Percentiles rank a stretch among this genome's conserved stretches.
phyloP scores from a whole-genome alignment of 2,888 invertebrate genomes.

The Horisme vitalbata region DNA sequence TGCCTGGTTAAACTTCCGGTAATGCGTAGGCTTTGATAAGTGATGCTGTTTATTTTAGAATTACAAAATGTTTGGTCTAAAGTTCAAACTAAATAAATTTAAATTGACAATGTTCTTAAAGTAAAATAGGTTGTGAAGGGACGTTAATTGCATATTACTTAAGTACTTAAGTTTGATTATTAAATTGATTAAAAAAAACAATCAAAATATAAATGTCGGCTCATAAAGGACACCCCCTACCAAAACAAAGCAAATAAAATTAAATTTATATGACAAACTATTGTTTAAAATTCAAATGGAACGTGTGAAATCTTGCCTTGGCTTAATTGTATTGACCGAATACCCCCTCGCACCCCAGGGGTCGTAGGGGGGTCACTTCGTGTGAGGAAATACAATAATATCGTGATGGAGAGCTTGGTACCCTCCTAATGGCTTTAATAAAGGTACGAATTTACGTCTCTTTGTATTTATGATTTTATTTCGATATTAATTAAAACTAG shows the following conservation, averaged over 20 bases:
- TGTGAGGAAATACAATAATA: constrained; percentile 70
- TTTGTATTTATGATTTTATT: constrained; percentile 78
- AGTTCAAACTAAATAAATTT: no score
- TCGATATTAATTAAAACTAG: constrained; percentile 75
- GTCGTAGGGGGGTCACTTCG: constrained; percentile 46
- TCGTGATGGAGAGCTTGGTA: constrained; percentile 62
- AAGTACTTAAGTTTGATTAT: no score
- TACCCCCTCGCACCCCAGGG: constrained; percentile 39
- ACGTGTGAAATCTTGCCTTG: constrained; percentile 77
- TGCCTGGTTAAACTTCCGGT: constrained; percentile 15
- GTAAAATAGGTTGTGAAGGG: no score
- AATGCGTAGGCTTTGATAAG: constrained; percentile 4
- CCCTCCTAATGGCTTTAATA: constrained; percentile 80
- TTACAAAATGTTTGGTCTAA: no score
- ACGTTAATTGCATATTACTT: no score
- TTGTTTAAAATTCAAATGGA: constrained; percentile 82
- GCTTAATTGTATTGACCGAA: constrained; percentile 80
- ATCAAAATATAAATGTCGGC: no score
- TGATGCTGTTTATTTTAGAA: no score
- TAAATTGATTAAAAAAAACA: no score
- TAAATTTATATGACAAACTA: constrained; percentile 82
- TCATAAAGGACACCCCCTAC: constrained; percentile 50
- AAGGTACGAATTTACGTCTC: constrained; percentile 75
- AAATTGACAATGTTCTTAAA: no score
- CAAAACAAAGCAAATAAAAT: constrained; percentile 64